phyloP scores from a whole-genome alignment of 2,113 vertebrate genomes.

The Empidonax traillii region DNA sequence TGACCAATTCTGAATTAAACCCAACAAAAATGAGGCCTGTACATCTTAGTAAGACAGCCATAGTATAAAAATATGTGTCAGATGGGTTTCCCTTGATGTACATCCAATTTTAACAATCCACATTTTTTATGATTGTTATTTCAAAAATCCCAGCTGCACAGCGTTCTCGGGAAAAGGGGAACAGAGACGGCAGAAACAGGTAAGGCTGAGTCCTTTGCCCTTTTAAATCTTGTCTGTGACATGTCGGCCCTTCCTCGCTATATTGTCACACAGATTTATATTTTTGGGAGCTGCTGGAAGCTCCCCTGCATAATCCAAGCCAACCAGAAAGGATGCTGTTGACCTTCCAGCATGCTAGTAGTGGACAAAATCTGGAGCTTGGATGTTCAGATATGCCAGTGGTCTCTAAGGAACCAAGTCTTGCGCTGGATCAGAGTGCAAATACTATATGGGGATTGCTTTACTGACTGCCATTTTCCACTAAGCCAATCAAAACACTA shows the following conservation, averaged over 20 bases:
- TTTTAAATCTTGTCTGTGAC: neutral
- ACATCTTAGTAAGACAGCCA: neutral
- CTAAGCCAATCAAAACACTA: conserved; percentile 26
- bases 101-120: conserved; percentile 13
- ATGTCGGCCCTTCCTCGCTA: rapidly evolving
- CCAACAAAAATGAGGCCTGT: neutral
- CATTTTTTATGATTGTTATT: conserved; percentile 15
- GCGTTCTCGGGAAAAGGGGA: neutral
- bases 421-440: neutral
- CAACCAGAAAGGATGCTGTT: neutral
- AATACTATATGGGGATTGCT: neutral
- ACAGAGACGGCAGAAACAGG: neutral
- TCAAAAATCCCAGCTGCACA: conserved; percentile 6
- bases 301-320: neutral
- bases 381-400: neutral
- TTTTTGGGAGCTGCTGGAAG: neutral
- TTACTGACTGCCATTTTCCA: neutral
- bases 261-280: neutral
- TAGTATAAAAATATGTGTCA: neutral
- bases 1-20: conserved; percentile 42
- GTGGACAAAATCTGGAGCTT: conserved; percentile 5
- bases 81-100: neutral
- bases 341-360: neutral
- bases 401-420: neutral
- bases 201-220: neutral